phyloP scores from a whole-genome alignment of 2,113 vertebrate genomes.

The Notothenia rossii region DNA sequence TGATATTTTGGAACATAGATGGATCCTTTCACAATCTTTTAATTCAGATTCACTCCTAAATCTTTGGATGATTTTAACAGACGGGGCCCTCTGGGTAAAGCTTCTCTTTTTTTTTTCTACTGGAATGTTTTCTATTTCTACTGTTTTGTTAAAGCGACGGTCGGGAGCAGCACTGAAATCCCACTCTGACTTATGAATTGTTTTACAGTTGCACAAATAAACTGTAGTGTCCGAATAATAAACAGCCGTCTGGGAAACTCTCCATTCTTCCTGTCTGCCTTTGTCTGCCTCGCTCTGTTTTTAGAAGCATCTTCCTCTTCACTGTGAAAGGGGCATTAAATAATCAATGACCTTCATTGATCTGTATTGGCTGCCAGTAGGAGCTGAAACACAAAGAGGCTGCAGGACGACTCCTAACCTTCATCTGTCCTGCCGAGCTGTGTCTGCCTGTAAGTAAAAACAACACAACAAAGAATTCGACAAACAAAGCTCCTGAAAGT shows the following conservation, averaged over 20 bases:
- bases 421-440: not conserved
- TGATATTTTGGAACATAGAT: no score
- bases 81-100: slow-evolving; percentile 30
- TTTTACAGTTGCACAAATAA: slow-evolving; percentile 66
- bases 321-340: not conserved
- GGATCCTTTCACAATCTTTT: not conserved
- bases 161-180: slow-evolving; percentile 47
- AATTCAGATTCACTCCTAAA: not conserved
- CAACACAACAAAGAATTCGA: not conserved
- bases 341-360: slow-evolving; percentile 15
- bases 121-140: slow-evolving; percentile 62
- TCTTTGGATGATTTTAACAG: slow-evolving; percentile 36
- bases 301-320: slow-evolving; percentile 2
- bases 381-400: not conserved
- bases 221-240: slow-evolving; percentile 70
- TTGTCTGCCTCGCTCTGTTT: slow-evolving; percentile 9
- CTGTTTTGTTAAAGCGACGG: slow-evolving; percentile 35
- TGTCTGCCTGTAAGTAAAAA: not conserved
- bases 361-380: not conserved
- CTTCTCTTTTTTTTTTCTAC: slow-evolving; percentile 38
- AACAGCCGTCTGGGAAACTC: slow-evolving; percentile 62
- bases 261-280: slow-evolving; percentile 24
- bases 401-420: not conserved
- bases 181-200: slow-evolving; percentile 66
- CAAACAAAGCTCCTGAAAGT: not conserved